Percentiles rank a stretch among this genome's conserved stretches.
These are phyloP conservation scores for Drosophila elegans DNA, from an alignment of 1,140 invertebrate genomes.

Conservation along the genomic window DNA sequence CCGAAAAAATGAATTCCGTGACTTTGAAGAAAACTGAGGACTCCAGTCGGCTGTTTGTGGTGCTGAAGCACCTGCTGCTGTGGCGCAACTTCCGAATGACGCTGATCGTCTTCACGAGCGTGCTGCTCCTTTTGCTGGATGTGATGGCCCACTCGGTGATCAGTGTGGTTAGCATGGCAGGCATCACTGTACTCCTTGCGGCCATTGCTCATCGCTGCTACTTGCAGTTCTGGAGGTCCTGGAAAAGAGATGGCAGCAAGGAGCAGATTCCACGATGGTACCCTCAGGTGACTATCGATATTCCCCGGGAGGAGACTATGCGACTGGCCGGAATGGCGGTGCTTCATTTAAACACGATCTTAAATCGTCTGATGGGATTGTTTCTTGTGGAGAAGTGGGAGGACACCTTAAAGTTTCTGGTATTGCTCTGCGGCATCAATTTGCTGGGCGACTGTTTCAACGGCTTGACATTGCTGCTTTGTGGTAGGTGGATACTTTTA, in stretches of 20 bases:
- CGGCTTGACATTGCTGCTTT: conserved; percentile 45
- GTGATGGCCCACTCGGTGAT: conserved; percentile 55
- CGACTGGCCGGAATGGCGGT: conserved; percentile 34
- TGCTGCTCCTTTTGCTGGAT: conserved; percentile 50
- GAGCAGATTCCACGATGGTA: conserved; percentile 20
- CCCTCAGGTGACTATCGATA: conserved; percentile 32
- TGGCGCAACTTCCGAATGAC: conserved; percentile 56
- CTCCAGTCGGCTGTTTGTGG: conserved; percentile 1
- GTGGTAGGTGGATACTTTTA: conserved; percentile 35
- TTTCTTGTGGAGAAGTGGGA: conserved; percentile 53
- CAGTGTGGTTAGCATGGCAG: conserved; percentile 59
- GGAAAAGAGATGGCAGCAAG: conserved; percentile 17
- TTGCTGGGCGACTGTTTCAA: conserved; percentile 61
- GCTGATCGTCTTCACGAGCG: conserved; percentile 25
- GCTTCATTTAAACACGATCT: conserved; percentile 22
- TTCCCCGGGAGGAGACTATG: conserved; percentile 42
- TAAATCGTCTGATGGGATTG: conserved; percentile 26
- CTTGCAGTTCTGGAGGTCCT: conserved; percentile 8
- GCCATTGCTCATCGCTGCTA: conserved; percentile 37
- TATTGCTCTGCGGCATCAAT: conserved; percentile 41
- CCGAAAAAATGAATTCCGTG: not conserved
- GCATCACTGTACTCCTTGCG: conserved; percentile 34
- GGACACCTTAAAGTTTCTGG: conserved; percentile 50
- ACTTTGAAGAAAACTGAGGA: not conserved
- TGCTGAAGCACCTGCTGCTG: conserved; percentile 40